These are phyloP conservation scores for Bradysia coprophila DNA, from an alignment of 1,140 invertebrate genomes.

Conservation along the genomic window DNA sequence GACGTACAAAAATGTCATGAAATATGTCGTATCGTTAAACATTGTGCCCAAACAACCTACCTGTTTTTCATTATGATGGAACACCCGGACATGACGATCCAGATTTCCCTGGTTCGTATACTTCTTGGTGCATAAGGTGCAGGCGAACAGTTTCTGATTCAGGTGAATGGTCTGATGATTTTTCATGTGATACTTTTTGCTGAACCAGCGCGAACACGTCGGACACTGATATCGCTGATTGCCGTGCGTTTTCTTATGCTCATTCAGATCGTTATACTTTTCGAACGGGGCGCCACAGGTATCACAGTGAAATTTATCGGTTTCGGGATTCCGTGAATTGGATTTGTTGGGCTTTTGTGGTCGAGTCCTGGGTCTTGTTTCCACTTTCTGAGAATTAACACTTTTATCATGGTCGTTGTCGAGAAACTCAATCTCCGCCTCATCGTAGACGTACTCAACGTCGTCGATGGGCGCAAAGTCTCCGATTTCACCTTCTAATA, in stretches of 20 bases:
- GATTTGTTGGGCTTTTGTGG: too few relatives aligned
- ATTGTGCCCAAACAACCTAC: background rate
- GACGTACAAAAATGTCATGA: too few relatives aligned
- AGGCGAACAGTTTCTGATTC: background rate
- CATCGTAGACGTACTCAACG: too few relatives aligned
- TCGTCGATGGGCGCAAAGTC: too few relatives aligned
- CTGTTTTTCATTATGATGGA: background rate
- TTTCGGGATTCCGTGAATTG: too few relatives aligned
- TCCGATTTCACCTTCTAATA: too few relatives aligned
- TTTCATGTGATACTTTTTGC: background rate
- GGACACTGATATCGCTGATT: background rate
- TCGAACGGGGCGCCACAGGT: background rate
- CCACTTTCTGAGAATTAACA: too few relatives aligned
- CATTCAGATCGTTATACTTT: background rate
- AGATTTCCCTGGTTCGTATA: background rate
- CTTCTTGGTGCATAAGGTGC: background rate
- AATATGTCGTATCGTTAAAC: too few relatives aligned
- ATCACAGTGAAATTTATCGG: constrained; percentile 1
- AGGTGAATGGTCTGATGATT: background rate
- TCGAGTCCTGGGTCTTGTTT: too few relatives aligned
- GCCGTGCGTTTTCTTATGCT: constrained; percentile 1
- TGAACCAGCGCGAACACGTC: background rate
- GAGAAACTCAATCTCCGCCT: too few relatives aligned
- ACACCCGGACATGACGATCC: background rate
- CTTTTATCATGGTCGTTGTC: too few relatives aligned